These are phyloP conservation scores for Leuciscus idus DNA, from an alignment of 2,113 vertebrate species.

Conservation along the genomic window DNA sequence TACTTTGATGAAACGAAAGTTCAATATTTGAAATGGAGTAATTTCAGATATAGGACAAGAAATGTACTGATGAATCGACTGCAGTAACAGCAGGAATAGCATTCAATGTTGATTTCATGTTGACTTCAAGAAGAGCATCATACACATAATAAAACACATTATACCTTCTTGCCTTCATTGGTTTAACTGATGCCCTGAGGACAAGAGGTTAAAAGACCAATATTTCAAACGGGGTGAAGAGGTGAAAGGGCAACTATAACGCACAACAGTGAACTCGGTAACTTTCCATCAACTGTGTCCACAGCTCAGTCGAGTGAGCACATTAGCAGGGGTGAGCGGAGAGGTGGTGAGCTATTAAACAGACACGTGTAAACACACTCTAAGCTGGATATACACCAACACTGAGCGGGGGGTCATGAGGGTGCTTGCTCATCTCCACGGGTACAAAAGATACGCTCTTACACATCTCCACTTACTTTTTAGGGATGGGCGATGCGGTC, in stretches of 20 bases:
- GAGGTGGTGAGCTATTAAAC: constrained; percentile 33
- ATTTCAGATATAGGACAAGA: too few relatives aligned
- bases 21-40: too few relatives aligned
- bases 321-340: constrained; percentile 15
- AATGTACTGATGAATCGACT: background rate
- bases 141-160: background rate
- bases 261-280: constrained; percentile 20
- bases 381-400: constrained; percentile 26
- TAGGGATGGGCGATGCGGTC: too few relatives aligned
- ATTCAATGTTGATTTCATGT: background rate
- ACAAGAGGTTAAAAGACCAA: constrained; percentile 12
- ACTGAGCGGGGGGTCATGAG: background rate
- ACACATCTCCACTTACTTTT: background rate
- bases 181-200: constrained; percentile 33
- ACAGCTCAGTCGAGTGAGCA: constrained; percentile 36
- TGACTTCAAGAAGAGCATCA: background rate
- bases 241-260: constrained; percentile 31
- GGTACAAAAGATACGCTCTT: background rate
- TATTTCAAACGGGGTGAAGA: constrained; percentile 32
- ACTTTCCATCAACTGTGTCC: constrained; percentile 42
- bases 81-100: background rate
- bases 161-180: background rate
- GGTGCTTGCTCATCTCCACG: background rate
- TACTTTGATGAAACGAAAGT: too few relatives aligned
- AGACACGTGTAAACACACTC: constrained; percentile 17